These are phyloP conservation scores for Caenorhabditis uteleia DNA, from an alignment of 2,888 invertebrate genomes.

Conservation along the genomic window DNA sequence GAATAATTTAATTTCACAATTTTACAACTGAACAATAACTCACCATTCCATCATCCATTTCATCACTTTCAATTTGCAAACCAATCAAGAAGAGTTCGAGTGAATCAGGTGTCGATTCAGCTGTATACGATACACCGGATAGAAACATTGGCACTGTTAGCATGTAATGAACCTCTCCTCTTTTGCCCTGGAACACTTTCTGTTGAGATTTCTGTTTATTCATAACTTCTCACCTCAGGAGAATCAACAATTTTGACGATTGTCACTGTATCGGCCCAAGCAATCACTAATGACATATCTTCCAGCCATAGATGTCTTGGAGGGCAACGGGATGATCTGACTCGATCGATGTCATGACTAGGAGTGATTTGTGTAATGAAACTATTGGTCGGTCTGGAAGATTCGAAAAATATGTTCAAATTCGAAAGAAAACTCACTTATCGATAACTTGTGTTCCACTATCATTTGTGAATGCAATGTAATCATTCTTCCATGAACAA, in stretches of 20 bases:
- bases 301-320: slow-evolving; percentile 61
- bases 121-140: slow-evolving; percentile 60
- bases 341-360: slow-evolving; percentile 52
- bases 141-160: slow-evolving; percentile 49
- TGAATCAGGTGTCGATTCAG: slow-evolving; percentile 37
- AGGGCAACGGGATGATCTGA: slow-evolving; percentile 56
- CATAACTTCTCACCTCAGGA: slow-evolving; percentile 10
- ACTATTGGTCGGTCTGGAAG: too few relatives aligned
- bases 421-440: too few relatives aligned
- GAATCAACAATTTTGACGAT: slow-evolving; percentile 39
- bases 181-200: slow-evolving; percentile 9
- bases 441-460: slow-evolving; percentile 67
- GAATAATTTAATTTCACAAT: slow-evolving; percentile 4
- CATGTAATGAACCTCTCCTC: slow-evolving; percentile 45
- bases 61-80: slow-evolving; percentile 46
- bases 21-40: slow-evolving; percentile 2
- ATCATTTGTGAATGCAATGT: slow-evolving; percentile 69
- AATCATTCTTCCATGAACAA: slow-evolving; percentile 55
- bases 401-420: not conserved
- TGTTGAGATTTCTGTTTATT: slow-evolving; percentile 10
- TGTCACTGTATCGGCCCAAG: slow-evolving; percentile 67
- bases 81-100: slow-evolving; percentile 62
- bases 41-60: slow-evolving; percentile 49
- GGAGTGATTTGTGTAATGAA: slow-evolving; percentile 60
- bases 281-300: slow-evolving; percentile 57